phyloP scores from a whole-genome alignment of 2,888 invertebrate genomes.

The Nomada lathburiana region DNA sequence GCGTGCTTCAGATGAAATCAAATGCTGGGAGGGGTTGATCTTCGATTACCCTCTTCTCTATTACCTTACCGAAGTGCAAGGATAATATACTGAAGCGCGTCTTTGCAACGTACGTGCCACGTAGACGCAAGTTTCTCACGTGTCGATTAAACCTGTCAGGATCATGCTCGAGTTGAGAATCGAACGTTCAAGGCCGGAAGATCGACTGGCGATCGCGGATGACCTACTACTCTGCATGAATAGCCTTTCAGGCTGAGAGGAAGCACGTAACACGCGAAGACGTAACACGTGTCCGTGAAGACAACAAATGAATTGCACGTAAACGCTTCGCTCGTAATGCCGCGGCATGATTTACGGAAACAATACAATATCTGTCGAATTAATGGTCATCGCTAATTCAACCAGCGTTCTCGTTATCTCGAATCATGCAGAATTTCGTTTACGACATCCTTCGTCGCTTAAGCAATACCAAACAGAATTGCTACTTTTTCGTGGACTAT shows the following conservation, averaged over 20 bases:
- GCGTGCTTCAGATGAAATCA: no score
- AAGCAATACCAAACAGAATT: not conserved
- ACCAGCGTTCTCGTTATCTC: slow-evolving; percentile 4
- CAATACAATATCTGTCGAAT: slow-evolving; percentile 24
- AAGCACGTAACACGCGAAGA: slow-evolving; percentile 68
- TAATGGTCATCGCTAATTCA: slow-evolving; percentile 8
- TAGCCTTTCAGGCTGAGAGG: slow-evolving; percentile 57
- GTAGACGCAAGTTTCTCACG: slow-evolving; percentile 36
- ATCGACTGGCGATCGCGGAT: slow-evolving; percentile 59
- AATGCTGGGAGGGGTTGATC: no score
- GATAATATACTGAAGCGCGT: not conserved
- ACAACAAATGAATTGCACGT: slow-evolving; percentile 67
- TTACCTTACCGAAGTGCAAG: no score
- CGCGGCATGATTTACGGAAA: slow-evolving; percentile 56
- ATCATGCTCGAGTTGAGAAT: slow-evolving; percentile 27
- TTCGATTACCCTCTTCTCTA: no score
- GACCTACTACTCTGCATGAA: slow-evolving; percentile 64
- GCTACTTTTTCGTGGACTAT: no score
- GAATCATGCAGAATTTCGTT: not conserved
- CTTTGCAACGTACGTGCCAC: not conserved
- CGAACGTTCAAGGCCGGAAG: slow-evolving; percentile 54
- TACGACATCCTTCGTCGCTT: not conserved
- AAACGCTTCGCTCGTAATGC: slow-evolving; percentile 52
- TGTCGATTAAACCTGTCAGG: slow-evolving; percentile 17
- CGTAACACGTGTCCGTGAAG: slow-evolving; percentile 73